phyloP scores from a whole-genome alignment of 1,140 invertebrate genomes.

The Colletes latitarsis region DNA sequence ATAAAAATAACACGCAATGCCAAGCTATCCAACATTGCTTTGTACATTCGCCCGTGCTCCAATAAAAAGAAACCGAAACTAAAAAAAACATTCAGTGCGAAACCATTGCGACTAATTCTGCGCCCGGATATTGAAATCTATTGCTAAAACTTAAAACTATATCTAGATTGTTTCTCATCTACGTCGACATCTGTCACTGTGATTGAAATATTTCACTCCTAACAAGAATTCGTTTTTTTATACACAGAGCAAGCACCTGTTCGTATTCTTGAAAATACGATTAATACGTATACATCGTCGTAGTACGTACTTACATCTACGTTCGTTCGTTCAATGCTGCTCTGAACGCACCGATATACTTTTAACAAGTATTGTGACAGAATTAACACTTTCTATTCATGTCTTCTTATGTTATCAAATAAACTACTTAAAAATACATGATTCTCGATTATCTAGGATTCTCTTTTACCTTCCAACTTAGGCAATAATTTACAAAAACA shows the following conservation, averaged over 20 bases:
- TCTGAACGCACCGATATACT: background rate
- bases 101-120: constrained; percentile 56
- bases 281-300: background rate
- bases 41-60: constrained; percentile 82
- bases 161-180: background rate
- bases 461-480: constrained; percentile 2
- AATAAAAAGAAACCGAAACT: constrained; percentile 77
- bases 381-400: constrained; percentile 37
- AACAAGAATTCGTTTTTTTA: background rate
- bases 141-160: constrained; percentile 54
- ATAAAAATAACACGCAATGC: constrained; percentile 81
- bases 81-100: constrained; percentile 65
- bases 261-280: background rate
- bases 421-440: constrained; percentile 26
- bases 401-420: background rate
- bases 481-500: constrained; percentile 47
- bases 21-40: constrained; percentile 79
- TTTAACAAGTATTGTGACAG: constrained; percentile 25
- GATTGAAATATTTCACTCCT: background rate
- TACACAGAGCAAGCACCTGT: background rate
- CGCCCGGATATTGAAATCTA: constrained; percentile 30
- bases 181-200: background rate
- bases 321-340: background rate
- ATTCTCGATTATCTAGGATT: background rate
- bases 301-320: background rate